These are phyloP conservation scores for Fringilla coelebs DNA, from an alignment of 2,797 vertebrate species.

Conservation along the genomic window DNA sequence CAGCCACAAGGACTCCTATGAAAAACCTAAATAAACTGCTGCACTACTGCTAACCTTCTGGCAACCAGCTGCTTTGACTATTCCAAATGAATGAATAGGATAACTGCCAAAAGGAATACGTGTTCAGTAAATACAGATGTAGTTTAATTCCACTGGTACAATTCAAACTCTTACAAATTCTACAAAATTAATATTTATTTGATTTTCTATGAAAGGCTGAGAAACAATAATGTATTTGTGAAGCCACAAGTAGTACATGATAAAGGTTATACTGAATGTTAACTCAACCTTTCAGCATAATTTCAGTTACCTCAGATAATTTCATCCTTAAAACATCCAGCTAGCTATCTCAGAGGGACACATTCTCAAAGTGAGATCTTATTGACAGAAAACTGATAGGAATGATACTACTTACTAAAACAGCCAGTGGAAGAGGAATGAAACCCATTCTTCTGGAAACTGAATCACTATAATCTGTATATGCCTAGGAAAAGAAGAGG, in stretches of 20 bases:
- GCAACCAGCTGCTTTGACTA: constrained; percentile 54
- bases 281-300: not conserved
- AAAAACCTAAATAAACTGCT: not conserved
- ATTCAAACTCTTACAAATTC: not conserved
- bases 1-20: not conserved
- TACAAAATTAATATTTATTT: not conserved
- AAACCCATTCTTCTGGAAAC: constrained; percentile 98
- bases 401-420: constrained; percentile 84
- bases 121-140: constrained; percentile 18
- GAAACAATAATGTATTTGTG: not conserved
- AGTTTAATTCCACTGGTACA: not conserved
- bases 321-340: not conserved
- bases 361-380: not conserved
- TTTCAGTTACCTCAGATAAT: not conserved
- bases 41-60: not conserved
- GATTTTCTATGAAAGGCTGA: not conserved
- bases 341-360: not conserved
- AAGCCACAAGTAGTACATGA: not conserved
- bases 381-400: not conserved
- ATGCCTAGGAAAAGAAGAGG: constrained; percentile 79
- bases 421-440: constrained; percentile 94
- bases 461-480: constrained; percentile 96
- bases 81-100: constrained; percentile 23
- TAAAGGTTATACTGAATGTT: not conserved
- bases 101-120: constrained; percentile 32